Percentiles rank a stretch among this genome's conserved stretches.
Evolutionary conservation across 2,888 invertebrate species (phyloP).

Genomic region (Lasioglossum lativentre): DNA sequence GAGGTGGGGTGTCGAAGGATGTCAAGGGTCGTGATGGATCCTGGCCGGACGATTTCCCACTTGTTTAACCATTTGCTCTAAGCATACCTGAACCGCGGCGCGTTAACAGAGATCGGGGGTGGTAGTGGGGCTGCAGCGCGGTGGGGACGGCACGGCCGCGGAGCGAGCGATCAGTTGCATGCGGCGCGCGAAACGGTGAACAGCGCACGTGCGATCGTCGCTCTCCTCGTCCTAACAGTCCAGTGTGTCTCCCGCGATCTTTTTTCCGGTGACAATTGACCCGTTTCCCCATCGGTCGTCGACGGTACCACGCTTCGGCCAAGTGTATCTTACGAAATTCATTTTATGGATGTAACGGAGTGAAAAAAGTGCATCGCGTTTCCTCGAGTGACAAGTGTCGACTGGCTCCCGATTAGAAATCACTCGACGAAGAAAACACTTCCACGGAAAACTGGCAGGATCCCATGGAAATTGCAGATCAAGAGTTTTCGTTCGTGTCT

Average conservation of each 20-base stretch:
- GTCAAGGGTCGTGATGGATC: neutral
- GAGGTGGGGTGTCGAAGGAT: neutral
- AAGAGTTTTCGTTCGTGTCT: neutral
- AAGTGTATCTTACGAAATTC: neutral
- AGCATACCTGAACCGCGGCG: conserved; percentile 19
- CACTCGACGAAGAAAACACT: neutral
- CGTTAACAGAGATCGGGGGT: conserved; percentile 4
- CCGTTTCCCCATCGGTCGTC: neutral
- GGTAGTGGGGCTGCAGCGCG: conserved; percentile 42
- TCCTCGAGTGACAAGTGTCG: conserved; percentile 18
- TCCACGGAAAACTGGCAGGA: neutral
- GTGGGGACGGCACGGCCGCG: conserved; percentile 53
- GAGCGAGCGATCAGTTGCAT: conserved; percentile 77
- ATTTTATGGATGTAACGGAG: neutral
- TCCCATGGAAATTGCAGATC: neutral
- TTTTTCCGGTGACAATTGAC: conserved; percentile 8
- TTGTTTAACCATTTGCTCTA: neutral
- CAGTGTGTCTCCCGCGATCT: conserved; percentile 14
- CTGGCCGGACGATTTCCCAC: neutral
- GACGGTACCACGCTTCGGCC: neutral
- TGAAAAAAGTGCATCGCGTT: conserved; percentile 21
- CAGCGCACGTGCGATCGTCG: conserved; percentile 31
- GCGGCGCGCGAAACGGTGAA: conserved; percentile 75
- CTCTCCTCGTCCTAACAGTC: neutral
- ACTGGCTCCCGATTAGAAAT: neutral